Evolutionary conservation across 1,140 invertebrate species (phyloP).

Genomic region (Plectrocnemia conspersa): DNA sequence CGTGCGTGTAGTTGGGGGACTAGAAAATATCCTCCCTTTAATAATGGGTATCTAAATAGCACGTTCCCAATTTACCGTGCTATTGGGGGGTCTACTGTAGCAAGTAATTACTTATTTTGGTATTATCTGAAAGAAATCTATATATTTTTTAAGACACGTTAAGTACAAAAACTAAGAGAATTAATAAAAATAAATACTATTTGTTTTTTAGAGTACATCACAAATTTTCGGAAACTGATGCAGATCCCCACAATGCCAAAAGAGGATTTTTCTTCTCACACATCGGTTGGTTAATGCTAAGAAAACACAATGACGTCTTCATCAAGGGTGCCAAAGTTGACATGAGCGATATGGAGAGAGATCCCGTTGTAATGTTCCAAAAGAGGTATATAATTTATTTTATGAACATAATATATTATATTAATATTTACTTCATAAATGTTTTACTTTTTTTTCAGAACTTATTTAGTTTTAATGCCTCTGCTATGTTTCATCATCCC

Average conservation of each 20-base stretch:
- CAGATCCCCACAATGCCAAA: slow-evolving; percentile 83
- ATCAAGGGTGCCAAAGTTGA: slow-evolving; percentile 74
- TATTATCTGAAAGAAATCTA: too few relatives aligned
- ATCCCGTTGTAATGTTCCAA: slow-evolving; percentile 63
- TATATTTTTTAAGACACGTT: too few relatives aligned
- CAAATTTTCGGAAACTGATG: slow-evolving; percentile 87
- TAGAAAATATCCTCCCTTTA: too few relatives aligned
- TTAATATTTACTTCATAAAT: slow-evolving; percentile 1
- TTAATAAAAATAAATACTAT: background rate
- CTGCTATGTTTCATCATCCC: slow-evolving; percentile 67
- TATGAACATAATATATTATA: background rate
- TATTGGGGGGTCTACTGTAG: too few relatives aligned
- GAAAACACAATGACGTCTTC: slow-evolving; percentile 81
- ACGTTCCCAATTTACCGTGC: too few relatives aligned
- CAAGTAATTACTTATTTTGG: too few relatives aligned
- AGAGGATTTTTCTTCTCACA: slow-evolving; percentile 91
- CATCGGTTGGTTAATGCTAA: slow-evolving; percentile 84
- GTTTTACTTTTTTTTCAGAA: slow-evolving; percentile 47
- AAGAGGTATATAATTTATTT: slow-evolving; percentile 43
- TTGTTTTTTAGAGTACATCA: slow-evolving; percentile 70
- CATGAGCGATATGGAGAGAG: slow-evolving; percentile 69
- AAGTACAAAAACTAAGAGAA: too few relatives aligned
- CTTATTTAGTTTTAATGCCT: slow-evolving; percentile 68
- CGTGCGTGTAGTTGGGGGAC: too few relatives aligned
- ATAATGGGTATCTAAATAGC: too few relatives aligned